Conservation (phyloP, 2,797 vertebrate species). For the Hapalemur alaotrensis region DNA sequence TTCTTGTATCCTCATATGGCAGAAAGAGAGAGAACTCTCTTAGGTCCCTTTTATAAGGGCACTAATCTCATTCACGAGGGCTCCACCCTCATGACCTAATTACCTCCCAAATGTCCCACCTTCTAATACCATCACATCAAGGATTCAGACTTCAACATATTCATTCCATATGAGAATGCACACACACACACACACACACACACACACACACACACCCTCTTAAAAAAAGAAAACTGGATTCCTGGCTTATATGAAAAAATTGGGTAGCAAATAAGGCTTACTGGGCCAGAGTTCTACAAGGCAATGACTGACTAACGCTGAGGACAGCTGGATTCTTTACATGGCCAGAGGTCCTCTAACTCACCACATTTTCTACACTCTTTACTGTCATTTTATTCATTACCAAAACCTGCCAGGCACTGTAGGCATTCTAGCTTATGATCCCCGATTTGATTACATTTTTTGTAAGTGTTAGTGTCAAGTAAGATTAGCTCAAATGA, state of each 20-base stretch:
- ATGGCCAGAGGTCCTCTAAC: background rate
- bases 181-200: background rate
- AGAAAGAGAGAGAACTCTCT: background rate
- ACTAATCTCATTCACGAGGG: background rate
- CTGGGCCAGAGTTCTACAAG: background rate
- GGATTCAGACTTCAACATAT: background rate
- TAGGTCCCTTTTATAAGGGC: background rate
- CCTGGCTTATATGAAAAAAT: background rate
- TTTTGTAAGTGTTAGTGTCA: background rate
- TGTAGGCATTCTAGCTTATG: background rate
- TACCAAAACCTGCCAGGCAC: background rate
- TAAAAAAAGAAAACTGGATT: background rate
- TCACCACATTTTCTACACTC: background rate
- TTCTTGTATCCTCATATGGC: background rate
- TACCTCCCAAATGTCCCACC: background rate
- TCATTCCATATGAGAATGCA: background rate
- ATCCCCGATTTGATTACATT: background rate
- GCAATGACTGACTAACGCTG: background rate
- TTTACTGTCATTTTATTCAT: background rate
- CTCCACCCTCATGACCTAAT: background rate
- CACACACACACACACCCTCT: accelerated
- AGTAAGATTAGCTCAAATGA: background rate
- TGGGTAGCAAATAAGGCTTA: background rate
- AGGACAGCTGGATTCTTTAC: background rate
- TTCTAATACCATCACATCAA: background rate